Base-by-base conservation (phyloP, 2,113 vertebrate species). In the Isichthys henryi region DNA sequence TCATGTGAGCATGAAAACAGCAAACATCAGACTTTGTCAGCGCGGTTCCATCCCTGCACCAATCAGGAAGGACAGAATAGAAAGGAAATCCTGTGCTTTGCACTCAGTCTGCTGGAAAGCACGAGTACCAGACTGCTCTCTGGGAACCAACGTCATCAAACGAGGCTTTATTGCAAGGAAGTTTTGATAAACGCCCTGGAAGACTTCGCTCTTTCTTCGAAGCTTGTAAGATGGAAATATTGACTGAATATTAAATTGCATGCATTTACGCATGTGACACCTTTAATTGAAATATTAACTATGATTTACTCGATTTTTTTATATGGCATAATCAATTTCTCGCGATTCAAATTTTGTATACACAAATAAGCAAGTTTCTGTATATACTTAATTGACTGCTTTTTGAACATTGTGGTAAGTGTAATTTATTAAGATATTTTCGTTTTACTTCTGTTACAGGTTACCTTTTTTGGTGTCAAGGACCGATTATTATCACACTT, bases 401-500 rank as follows among this genome's bases (percentile, higher is more conserved):
- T 80, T 35, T 43, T 39, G 35, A 9, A 43, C 35, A 15, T 39
- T 17, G 70, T 80, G 74, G 35, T 43, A 19, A 80, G 74, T 80
- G 35, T 77, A 39, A 17, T 77, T 21, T 53, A 70, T 66, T 19
- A 46, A 45, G 21, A 50, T 39, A 19, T 43, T 53, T 53, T 9
- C 39, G 10, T 52, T 52, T 27, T 89, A 8, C 15, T 82, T 10
- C 0, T 87, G 21, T 35, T 90, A 0, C 93, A 99, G 98, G 92
- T 95, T 88, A 91, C 8, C n/a, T 80, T 92, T 91, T 92, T 94
- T 0, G 52, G 88, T 45, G 92, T 77, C 86, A 35, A 90, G 0
- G 96, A 98, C 88, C 95, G 89, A 66, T 92, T 98, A 23, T 77
- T 97, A 10, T 94, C 96, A 91, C 96, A 98, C 92, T 93, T 97